Percentiles rank a stretch among this genome's conserved stretches.
Conservation (phyloP, 1,140 invertebrate genomes). For the Temnothorax nylanderi region DNA sequence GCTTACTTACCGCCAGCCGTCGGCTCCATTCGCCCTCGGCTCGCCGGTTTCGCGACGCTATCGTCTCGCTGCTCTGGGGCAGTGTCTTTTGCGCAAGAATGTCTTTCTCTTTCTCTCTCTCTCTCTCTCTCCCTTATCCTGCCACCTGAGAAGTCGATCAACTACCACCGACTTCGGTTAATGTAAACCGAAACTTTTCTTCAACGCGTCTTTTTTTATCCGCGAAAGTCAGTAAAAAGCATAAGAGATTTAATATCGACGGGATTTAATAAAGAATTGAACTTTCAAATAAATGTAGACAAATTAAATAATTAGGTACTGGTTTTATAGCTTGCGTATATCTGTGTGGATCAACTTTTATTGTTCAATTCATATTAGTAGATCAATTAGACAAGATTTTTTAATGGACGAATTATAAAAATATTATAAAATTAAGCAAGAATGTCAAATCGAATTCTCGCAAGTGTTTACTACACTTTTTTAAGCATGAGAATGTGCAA, state of each 20-base stretch:
- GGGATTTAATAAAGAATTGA: background rate
- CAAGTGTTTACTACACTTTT: no score
- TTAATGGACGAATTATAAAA: no score
- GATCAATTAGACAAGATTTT: no score
- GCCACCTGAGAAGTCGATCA: slow-evolving; percentile 27
- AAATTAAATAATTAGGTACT: no score
- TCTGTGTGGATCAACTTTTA: no score
- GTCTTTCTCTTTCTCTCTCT: slow-evolving; percentile 13
- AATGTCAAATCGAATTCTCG: no score
- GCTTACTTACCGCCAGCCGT: background rate
- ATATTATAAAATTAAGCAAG: no score
- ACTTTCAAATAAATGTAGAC: background rate
- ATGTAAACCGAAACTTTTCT: background rate
- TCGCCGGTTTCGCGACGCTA: slow-evolving; percentile 42
- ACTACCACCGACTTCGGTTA: background rate
- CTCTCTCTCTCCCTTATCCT: slow-evolving; percentile 59
- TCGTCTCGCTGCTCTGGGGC: background rate
- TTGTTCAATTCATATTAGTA: no score
- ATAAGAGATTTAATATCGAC: background rate
- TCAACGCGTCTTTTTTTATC: background rate
- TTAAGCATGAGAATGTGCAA: no score
- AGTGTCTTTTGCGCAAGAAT: slow-evolving; percentile 17
- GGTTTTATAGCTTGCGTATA: no score
- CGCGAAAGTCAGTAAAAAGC: background rate
- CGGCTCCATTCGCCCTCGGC: slow-evolving; percentile 43